Evolutionary conservation across 2,113 vertebrate species (phyloP).

Genomic region (Pholis gunnellus): DNA sequence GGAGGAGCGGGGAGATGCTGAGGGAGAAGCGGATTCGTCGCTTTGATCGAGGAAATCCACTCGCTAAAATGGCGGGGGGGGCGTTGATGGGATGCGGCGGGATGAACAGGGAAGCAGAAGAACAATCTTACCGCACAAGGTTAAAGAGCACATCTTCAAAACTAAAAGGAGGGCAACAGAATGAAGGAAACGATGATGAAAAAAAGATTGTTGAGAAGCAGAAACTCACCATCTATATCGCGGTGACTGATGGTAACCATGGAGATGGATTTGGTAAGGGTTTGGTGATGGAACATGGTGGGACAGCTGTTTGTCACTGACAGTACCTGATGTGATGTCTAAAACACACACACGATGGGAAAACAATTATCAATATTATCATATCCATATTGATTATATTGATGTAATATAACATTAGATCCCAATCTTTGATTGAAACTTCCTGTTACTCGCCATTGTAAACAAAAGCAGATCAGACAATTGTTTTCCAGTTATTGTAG

Average conservation of each 20-base stretch:
- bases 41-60: conserved; percentile 79
- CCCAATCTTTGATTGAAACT: too few relatives aligned
- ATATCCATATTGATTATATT: background rate
- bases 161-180: background rate
- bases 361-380: background rate
- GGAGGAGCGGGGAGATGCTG: conserved; percentile 89
- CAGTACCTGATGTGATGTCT: conserved; percentile 55
- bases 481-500: background rate
- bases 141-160: background rate
- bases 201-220: background rate
- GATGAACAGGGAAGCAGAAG: background rate
- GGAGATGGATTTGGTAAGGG: conserved; percentile 92
- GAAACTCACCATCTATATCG: conserved; percentile 88
- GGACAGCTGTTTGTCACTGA: conserved; percentile 72
- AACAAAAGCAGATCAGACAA: too few relatives aligned
- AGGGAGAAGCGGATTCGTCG: conserved; percentile 90
- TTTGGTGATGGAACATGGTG: conserved; percentile 83
- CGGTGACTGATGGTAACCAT: conserved; percentile 89
- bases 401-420: background rate
- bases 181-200: background rate
- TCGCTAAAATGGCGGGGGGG: conserved; percentile 72
- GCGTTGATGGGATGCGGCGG: conserved; percentile 39
- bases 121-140: background rate
- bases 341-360: background rate
- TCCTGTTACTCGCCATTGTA: too few relatives aligned